Base-by-base conservation (phyloP, 2,113 vertebrate species). In the Recurvirostra avosetta region DNA sequence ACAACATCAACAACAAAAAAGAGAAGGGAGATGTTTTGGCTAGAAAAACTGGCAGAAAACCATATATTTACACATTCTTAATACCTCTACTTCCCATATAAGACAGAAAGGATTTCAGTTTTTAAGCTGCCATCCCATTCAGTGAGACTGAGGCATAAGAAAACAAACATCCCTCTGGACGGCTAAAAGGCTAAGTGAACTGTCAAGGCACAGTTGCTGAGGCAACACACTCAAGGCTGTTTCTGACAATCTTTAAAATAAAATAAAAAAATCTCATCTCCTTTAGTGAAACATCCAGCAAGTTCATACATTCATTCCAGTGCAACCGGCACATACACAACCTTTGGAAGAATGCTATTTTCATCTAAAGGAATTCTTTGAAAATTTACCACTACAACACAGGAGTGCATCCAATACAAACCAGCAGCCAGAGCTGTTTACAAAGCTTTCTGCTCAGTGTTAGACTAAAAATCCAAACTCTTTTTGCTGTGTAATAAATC, bases 401-500 rank as follows among this genome's bases (percentile, higher is more conserved):
- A 73, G 15, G 9, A 52, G 12, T 8, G 12, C 72, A 72, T 12
- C 73, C 80, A 63, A 53, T 3, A 27, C 84, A 58, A 65, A 90
- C 15, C 89, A 85, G 73, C 92, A 92, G 73, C 77, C 90, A 83
- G 78, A 87, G 87, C 67, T 79, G 90, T 93, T 95, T 94, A 94
- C 87, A 92, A 90, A 94, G 91, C 58, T 79, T 83, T 67, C 66
- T 79, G 58, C 89, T 91, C 87, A 56, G 96, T 3, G 38, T 78
- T 29, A 77, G 41, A n/a, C 70, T 75, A 72, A 70, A 94, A 95
- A 78, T 15, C 71, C 73, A 49, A 86, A 92, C 90, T 58, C 88
- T 80, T 91, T 97, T 65, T 92, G 86, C 70, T 95, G 95, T 94
- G 95, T 74, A 86, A 61, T 59, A 90, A 79, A 94, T 56, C 73